phyloP scores from a whole-genome alignment of 1,140 invertebrate species.

The Leptinotarsa defecta region DNA sequence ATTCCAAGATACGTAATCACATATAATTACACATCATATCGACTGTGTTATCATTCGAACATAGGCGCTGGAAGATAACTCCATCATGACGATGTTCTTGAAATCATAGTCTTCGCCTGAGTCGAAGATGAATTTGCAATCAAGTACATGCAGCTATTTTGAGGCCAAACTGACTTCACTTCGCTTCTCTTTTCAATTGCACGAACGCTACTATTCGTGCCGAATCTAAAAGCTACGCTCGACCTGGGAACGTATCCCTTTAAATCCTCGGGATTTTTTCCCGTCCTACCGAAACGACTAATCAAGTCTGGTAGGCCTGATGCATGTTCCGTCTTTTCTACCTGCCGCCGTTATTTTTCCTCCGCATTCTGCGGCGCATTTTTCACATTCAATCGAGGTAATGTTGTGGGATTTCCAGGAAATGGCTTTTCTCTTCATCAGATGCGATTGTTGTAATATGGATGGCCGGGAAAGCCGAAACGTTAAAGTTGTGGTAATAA shows the following conservation, averaged over 20 bases:
- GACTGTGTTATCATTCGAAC: too few relatives aligned
- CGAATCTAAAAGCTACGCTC: neutral
- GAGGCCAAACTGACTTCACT: too few relatives aligned
- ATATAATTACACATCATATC: too few relatives aligned
- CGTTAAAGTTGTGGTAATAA: neutral
- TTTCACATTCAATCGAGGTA: conserved; percentile 23
- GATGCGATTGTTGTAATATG: conserved; percentile 13
- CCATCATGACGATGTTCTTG: too few relatives aligned
- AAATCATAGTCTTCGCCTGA: too few relatives aligned
- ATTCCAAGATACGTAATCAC: too few relatives aligned
- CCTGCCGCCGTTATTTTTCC: conserved; percentile 13
- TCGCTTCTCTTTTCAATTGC: too few relatives aligned
- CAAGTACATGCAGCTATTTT: too few relatives aligned
- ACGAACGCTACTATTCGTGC: too few relatives aligned
- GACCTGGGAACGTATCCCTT: neutral
- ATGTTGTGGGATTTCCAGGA: conserved; percentile 9
- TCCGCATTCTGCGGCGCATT: conserved; percentile 16
- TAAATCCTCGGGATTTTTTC: conserved; percentile 18
- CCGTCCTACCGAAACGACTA: conserved; percentile 3
- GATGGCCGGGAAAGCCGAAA: neutral
- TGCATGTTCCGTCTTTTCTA: neutral
- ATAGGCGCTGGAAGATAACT: too few relatives aligned
- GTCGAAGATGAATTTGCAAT: too few relatives aligned
- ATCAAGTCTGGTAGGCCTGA: neutral
- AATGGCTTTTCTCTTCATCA: conserved; percentile 22